Conservation (phyloP, 2,797 vertebrate genomes). For the Halcyon badia region DNA sequence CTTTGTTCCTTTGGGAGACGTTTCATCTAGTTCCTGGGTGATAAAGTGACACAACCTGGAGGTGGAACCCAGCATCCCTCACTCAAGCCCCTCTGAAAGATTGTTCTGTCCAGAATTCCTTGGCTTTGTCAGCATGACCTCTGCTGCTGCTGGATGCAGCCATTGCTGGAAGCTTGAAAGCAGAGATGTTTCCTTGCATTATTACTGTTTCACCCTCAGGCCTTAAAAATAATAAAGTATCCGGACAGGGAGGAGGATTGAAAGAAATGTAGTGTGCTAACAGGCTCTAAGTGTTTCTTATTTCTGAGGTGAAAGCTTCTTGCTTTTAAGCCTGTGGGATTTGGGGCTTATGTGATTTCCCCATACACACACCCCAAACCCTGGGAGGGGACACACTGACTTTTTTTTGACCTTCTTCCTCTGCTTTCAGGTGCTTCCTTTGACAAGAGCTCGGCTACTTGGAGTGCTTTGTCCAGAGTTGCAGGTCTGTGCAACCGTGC, state of each 20-base stretch:
- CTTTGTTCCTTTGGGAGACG: not conserved
- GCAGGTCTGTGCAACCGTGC: slow-evolving; percentile 96
- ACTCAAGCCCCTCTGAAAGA: not conserved
- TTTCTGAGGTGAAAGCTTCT: not conserved
- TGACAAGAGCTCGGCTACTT: slow-evolving; percentile 92
- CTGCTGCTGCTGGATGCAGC: not conserved
- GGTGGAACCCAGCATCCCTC: not conserved
- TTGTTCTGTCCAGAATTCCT: not conserved
- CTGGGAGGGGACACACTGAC: not conserved
- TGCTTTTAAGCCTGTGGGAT: not conserved
- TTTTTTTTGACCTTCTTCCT: not conserved
- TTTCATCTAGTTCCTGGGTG: not conserved
- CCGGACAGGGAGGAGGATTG: not conserved
- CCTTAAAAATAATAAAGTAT: not conserved
- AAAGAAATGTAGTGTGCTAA: not conserved
- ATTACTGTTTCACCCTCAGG: not conserved
- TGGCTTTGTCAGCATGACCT: not conserved
- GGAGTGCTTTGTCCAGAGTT: slow-evolving; percentile 88
- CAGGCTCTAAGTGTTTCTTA: not conserved
- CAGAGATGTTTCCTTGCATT: not conserved
- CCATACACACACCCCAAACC: no score
- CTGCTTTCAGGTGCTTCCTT: slow-evolving; percentile 86
- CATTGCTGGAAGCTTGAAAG: not conserved
- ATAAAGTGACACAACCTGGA: not conserved
- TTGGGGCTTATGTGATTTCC: not conserved